Conservation (phyloP, 2,888 invertebrate genomes). For the Penaeus monodon region DNA sequence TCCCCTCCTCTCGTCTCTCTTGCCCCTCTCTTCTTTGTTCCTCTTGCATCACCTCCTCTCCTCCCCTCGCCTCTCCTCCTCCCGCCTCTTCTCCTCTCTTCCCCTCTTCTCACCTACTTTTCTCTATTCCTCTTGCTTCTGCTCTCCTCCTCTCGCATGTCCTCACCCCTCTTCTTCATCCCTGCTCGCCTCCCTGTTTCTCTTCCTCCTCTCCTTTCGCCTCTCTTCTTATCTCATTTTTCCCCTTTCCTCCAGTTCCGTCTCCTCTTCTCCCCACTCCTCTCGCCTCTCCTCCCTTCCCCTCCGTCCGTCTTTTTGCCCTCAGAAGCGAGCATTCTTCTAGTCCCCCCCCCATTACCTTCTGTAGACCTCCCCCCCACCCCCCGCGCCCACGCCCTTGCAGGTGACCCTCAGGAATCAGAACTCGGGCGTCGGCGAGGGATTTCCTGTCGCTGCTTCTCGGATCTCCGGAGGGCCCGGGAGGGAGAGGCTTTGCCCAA, state of each 20-base stretch:
- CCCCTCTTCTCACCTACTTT: neutral
- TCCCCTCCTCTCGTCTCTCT: no score
- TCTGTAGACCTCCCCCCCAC: no score
- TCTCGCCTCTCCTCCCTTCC: neutral
- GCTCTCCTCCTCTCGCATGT: neutral
- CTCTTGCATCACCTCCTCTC: no score
- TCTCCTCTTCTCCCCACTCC: neutral
- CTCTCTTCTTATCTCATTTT: neutral
- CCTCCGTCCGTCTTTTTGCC: neutral
- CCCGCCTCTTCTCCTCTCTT: neutral
- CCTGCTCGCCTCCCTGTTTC: neutral
- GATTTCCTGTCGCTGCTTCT: neutral
- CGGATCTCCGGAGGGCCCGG: neutral
- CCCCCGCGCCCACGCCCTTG: no score
- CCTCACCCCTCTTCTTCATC: neutral
- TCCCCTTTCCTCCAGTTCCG: neutral
- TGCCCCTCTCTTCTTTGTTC: no score
- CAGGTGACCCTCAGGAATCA: no score
- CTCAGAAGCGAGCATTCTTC: no score
- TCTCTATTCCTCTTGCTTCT: no score
- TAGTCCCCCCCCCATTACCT: no score
- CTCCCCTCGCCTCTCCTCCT: no score
- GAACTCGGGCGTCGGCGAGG: neutral
- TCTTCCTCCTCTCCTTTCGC: neutral
- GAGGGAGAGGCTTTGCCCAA: no score